Evolutionary conservation across 1,140 invertebrate genomes (phyloP), one percentile per base, ranked within the genome.

Genomic region (Dendrolimus punctatus): DNA sequence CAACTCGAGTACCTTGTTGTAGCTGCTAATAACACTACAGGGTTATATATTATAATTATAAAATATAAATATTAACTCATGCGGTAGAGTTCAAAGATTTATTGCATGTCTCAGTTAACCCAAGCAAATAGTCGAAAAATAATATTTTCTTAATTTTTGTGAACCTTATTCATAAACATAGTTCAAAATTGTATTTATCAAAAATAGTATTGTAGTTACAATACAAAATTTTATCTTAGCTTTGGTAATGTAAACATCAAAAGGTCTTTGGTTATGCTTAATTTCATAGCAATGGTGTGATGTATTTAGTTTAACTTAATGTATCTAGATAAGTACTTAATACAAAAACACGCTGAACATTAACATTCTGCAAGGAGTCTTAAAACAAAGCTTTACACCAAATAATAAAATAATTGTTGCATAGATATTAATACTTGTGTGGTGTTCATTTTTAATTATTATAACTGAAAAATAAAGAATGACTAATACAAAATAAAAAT

Each of bases 1-100:
- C 82, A 80, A 79, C 78, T 65, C 56, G 76, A 82, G 79, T 82
- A 81, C 68, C 70, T 70, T 64, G 66, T 57, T 58, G 49, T 62
- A 68, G 57, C 61, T 65, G 67, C 60, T 51, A 51, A 39, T 44
- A 51, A 42, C 36, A 44, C 50, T 51, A 51, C 50, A 51, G 2
- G 6, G 37, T 44, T 8, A 45, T 42, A 39, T 2, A 38, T 39
- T 45, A n/a, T 44, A 39, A n/a, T 51, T 37, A 44, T 38, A 39
- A n/a, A 39, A 37, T 44, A 51, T 50, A 40, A 41, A n/a, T 40
- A 50, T 50, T 6, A 6, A 41, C 9, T 42, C 39, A 50, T 40
- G 23, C 23, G 23, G 3, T 23, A 23, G 23, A 2, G 23, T 42
- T 42, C 41, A 42, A 42, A 42, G 41, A 42, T 42, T n/a, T n/a